Base-by-base conservation (phyloP, 1,140 invertebrate genomes). In the Drosophila ironensis region DNA sequence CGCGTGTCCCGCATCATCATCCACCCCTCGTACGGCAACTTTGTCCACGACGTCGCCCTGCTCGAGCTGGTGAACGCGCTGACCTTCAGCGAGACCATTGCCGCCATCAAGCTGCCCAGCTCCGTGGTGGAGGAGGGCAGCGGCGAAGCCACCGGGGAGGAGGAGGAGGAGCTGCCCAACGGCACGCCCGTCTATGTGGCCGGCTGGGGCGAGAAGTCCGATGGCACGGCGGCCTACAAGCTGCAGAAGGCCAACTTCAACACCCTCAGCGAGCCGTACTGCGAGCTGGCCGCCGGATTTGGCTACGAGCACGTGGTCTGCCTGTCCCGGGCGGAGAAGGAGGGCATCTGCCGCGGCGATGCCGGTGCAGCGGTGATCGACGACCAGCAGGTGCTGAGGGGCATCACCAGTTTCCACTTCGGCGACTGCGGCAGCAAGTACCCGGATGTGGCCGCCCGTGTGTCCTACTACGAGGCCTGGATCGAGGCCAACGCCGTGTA, bases 11-110 rank as follows among this genome's bases (percentile, higher is more conserved):
- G 41, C 1, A 64, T 80, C n/a, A 1, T 33, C 2, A 89, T 89
- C n/a, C 92, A 93, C 47, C 20, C 81, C 7, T 64, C 81, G 0
- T 92, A 89, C 44, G 88, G 84, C 12, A 54, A 87, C 1, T 53
- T 91, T 0, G 1, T 72, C 22, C 90, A 92, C 38, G 92, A 93
- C 37, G 54, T 93, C 7, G 91, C 90, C 5, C 51, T 93, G 1
- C 46, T 93, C 16, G 77, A 73, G 3, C 42, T 92, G 0, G 53
- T 72, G 2, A 7, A 66, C 17, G 17, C 71, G 0, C 50, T 92
- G 12, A 17, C 12, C 11, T 91, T 87, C 14, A 68, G 3, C 3
- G 40, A 80, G 0, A 89, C 78, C 17, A 78, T 92, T 4, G 75
- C 88, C 11, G 68, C 67, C 3, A 78, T 90, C 5, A 7, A 24